Evolutionary conservation across 2,797 vertebrate genomes (phyloP).

Genomic region (Hybognathus amarus): DNA sequence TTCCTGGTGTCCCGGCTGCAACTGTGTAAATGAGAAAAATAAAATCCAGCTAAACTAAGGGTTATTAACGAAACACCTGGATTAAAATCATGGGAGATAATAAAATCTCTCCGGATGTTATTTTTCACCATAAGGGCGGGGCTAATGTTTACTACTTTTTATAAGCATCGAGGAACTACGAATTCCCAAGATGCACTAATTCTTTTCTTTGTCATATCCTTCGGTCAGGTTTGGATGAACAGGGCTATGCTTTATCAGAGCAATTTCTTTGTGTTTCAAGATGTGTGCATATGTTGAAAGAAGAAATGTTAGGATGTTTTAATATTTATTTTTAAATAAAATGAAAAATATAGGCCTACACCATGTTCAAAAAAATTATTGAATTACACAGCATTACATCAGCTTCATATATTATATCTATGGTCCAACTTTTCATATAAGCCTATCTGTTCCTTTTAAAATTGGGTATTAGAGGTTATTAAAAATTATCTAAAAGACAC

Average conservation of each 20-base stretch:
- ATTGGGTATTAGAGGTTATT: too few relatives aligned
- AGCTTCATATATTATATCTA: neutral
- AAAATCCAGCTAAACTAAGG: neutral
- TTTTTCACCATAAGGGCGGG: neutral
- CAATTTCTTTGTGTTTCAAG: neutral
- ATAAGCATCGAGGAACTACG: neutral
- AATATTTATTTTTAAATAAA: neutral
- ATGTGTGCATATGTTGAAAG: neutral
- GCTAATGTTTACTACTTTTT: neutral
- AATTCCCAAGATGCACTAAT: conserved; percentile 6
- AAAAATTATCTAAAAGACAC: neutral
- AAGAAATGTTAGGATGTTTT: neutral
- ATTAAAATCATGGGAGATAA: neutral
- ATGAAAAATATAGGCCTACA: neutral
- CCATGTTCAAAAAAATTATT: neutral
- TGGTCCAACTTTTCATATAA: neutral
- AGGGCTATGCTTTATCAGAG: neutral
- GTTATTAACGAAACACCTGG: neutral
- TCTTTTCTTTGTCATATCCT: conserved; percentile 22
- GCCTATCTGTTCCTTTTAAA: too few relatives aligned
- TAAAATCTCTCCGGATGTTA: neutral
- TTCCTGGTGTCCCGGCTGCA: conserved; percentile 7
- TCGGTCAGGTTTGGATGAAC: neutral
- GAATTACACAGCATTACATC: neutral
- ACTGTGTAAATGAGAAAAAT: neutral